Evolutionary conservation across 2,888 invertebrate genomes (phyloP), one percentile per base, ranked within the genome.

Genomic region (Malthinus flaveolus): DNA sequence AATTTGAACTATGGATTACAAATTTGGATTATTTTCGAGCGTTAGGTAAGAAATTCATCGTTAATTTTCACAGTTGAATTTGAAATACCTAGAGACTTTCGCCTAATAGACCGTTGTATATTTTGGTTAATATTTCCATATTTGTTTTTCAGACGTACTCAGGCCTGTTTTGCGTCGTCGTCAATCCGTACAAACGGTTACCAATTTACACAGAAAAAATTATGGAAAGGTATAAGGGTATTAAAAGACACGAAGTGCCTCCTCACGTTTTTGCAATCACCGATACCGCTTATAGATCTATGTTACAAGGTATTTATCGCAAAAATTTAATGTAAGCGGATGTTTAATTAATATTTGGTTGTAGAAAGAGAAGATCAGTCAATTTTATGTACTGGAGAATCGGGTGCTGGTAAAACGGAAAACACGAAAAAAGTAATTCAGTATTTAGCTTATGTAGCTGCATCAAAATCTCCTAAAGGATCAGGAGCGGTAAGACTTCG

Each of bases 371-470:
- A 99, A 83, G 98, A 99, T 83, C 99, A 99, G 83, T 97, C 97
- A 48, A 99, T 99, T 78, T 84, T 99, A 67, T 99, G 98, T 84
- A 99, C 99, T 73, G 99, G 99, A 72, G 99, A 99, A 81, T 99
- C 98, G n/a, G 99, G 99, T 70, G 99, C 99, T 69, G 99, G 99
- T 68, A 99, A 99, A 84, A 99, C 99, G 49, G 99, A 99, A 80
- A 99, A 99, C 81, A 99, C 99, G 59, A 99, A 99, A 84, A 99
- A 99, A 85, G 99, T 99, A 53, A 99, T 99, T 77, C 99, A 99
- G 84, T 99, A 99, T 84, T 85, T 99, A 78, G 99, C 99, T 42
- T 97, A 95, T 81, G 98, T 99, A 55, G 99, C 99, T 67, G 98
- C 99, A 48, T 97, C 97, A 23, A 96, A 96, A 80, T 94, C 95